Evolutionary conservation across 2,113 vertebrate genomes (phyloP).

Genomic region (Campylomormyrus tamandua): DNA sequence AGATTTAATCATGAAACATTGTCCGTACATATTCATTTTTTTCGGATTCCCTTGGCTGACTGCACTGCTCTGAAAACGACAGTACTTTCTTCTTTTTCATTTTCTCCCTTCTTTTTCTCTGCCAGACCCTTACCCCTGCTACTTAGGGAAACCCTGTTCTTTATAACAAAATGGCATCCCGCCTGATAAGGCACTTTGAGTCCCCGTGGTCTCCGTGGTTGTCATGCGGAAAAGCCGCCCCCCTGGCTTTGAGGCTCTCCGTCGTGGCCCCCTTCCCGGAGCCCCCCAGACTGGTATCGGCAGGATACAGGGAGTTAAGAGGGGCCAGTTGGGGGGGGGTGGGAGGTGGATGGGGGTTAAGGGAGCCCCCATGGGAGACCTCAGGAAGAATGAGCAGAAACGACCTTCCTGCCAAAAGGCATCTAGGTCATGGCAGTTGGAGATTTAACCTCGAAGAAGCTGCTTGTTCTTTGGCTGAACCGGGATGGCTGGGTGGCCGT

Average conservation of each 20-base stretch:
- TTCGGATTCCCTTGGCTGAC: constrained; percentile 14
- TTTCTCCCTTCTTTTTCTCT: constrained; percentile 12
- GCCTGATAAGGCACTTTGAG: constrained; percentile 10
- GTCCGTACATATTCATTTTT: constrained; percentile 38
- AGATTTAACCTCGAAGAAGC: constrained; percentile 17
- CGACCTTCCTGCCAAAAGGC: constrained; percentile 29
- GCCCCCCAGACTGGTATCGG: constrained; percentile 18
- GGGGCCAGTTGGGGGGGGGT: background rate
- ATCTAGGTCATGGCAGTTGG: background rate
- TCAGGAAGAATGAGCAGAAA: constrained; percentile 40
- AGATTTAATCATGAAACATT: constrained; percentile 40
- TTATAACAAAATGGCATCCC: background rate
- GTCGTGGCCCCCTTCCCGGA: constrained; percentile 16
- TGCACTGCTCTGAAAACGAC: constrained; percentile 20
- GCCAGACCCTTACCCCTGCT: background rate
- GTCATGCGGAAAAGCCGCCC: constrained; percentile 28
- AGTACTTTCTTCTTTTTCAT: constrained; percentile 27
- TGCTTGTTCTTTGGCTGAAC: background rate
- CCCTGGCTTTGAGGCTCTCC: constrained; percentile 29
- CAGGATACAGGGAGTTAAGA: constrained; percentile 30
- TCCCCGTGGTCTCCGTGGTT: background rate
- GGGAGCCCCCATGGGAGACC: constrained; percentile 18
- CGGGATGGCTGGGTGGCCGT: background rate
- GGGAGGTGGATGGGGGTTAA: background rate
- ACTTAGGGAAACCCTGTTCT: constrained; percentile 21